Conservation (phyloP, 1,140 invertebrate genomes). For the Theocolax elegans region DNA sequence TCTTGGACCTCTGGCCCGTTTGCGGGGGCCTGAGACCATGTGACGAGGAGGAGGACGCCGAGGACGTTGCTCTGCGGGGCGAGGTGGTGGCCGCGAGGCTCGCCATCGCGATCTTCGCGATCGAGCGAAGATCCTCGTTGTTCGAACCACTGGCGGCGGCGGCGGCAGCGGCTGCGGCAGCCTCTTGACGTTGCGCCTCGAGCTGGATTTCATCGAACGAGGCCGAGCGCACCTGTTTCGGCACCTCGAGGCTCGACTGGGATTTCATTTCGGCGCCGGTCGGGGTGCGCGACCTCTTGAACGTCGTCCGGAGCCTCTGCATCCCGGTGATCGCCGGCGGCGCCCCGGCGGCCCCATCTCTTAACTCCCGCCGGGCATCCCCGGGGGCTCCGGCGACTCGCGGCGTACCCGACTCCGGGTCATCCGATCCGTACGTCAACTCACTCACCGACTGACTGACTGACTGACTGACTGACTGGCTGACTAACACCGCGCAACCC, state of each 20-base stretch:
- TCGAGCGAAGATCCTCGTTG: conserved; percentile 51
- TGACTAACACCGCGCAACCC: background rate
- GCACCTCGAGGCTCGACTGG: conserved; percentile 87
- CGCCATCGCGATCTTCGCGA: conserved; percentile 42
- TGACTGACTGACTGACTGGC: too few species aligned
- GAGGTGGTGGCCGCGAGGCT: background rate
- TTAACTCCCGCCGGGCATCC: background rate
- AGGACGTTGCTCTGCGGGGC: conserved; percentile 41
- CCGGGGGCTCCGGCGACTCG: background rate
- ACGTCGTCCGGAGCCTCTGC: conserved; percentile 85
- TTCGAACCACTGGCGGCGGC: too few species aligned
- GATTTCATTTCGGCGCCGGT: conserved; percentile 90
- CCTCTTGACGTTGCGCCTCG: conserved; percentile 73
- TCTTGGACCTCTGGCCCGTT: conserved; percentile 76
- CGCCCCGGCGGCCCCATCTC: too few species aligned
- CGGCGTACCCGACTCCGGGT: too few species aligned
- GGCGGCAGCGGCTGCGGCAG: too few species aligned
- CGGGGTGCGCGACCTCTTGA: conserved; percentile 86
- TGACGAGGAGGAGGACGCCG: conserved; percentile 60
- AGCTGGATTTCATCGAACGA: conserved; percentile 90
- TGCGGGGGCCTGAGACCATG: conserved; percentile 71
- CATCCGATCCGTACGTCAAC: too few species aligned
- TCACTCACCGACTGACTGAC: background rate
- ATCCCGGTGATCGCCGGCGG: conserved; percentile 62
- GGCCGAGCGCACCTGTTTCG: conserved; percentile 84